phyloP scores from a whole-genome alignment of 2,113 vertebrate genomes.

The Arvicanthis niloticus region DNA sequence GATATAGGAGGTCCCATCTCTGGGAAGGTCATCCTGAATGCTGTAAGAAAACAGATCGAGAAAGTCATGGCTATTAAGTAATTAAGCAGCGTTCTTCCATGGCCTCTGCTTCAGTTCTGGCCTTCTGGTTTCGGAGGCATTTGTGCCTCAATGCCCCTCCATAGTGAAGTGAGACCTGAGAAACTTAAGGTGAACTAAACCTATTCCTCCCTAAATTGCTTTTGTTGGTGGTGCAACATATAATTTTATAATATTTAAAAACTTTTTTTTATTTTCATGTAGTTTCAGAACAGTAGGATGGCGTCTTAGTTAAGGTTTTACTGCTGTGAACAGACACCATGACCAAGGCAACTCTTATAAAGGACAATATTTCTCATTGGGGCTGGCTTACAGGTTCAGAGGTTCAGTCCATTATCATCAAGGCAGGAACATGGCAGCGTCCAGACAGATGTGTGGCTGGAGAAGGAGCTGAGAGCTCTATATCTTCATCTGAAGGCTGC shows the following conservation, averaged over 20 bases:
- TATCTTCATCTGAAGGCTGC: no score
- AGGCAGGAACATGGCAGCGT: no score
- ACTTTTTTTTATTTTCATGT: background rate
- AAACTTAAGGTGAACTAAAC: background rate
- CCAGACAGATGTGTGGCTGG: no score
- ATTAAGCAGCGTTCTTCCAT: background rate
- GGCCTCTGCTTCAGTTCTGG: background rate
- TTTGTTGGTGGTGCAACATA: background rate
- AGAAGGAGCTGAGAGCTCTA: no score
- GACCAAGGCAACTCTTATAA: no score
- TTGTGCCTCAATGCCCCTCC: rapidly evolving
- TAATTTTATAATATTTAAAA: background rate
- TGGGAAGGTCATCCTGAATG: background rate
- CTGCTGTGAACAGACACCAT: no score
- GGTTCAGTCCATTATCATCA: no score
- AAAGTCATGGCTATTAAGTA: background rate
- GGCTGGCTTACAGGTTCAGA: no score
- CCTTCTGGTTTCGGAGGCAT: background rate
- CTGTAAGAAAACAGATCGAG: background rate
- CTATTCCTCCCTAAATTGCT: background rate
- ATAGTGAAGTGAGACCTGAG: background rate
- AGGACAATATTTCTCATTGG: no score
- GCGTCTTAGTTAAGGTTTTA: no score
- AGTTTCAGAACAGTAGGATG: conserved; percentile 18
- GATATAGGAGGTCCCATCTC: background rate